Percentiles rank a stretch among this genome's conserved stretches.
Conservation (phyloP, 2,888 invertebrate species). For the Polia nebulosa region DNA sequence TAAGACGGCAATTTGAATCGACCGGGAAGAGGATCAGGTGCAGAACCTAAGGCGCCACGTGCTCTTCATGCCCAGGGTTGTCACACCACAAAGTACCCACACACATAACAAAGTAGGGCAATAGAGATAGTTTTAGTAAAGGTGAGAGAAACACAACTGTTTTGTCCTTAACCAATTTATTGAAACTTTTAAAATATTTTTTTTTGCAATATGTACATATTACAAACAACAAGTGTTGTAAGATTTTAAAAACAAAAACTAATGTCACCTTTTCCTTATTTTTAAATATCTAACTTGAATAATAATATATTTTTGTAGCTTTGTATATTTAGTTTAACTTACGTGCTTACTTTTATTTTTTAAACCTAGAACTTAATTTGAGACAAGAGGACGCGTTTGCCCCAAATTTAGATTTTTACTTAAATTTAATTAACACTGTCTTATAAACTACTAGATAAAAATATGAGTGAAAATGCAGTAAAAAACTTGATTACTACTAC, state of each 20-base stretch:
- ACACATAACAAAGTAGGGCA: neutral
- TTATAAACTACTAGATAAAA: conserved; percentile 43
- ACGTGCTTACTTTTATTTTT: conserved; percentile 3
- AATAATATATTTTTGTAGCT: conserved; percentile 7
- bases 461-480: conserved; percentile 85
- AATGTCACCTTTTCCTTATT: conserved; percentile 12
- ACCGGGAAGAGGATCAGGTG: too few species aligned
- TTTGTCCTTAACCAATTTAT: conserved; percentile 51
- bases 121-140: neutral
- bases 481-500: conserved; percentile 64
- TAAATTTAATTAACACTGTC: conserved; percentile 1
- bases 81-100: too few species aligned
- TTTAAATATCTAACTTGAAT: neutral
- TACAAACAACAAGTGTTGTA: conserved; percentile 39
- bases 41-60: too few species aligned
- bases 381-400: conserved; percentile 89
- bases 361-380: conserved; percentile 70
- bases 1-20: too few species aligned
- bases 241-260: conserved; percentile 28
- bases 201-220: conserved; percentile 78
- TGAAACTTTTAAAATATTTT: conserved; percentile 49
- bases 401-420: conserved; percentile 75
- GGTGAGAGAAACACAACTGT: conserved; percentile 38
- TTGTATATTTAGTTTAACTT: conserved; percentile 7
- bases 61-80: too few species aligned